phyloP scores from a whole-genome alignment of 64 coral and sea anemone genomes.

The Catalaphyllia jardinei region DNA sequence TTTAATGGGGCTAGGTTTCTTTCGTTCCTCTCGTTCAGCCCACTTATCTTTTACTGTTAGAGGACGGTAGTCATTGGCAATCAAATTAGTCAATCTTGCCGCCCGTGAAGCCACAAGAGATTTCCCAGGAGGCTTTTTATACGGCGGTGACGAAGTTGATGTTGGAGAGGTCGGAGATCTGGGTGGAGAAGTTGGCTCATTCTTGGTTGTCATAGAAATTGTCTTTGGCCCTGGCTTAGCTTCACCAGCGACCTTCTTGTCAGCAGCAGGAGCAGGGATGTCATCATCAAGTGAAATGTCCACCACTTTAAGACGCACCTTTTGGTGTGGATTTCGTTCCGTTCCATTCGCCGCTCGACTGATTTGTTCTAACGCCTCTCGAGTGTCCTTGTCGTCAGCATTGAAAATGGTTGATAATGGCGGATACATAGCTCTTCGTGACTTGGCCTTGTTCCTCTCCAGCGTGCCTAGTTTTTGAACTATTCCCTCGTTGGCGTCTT shows the following conservation, averaged over 20 bases:
- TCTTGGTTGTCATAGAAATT: neutral
- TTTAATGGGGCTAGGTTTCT: neutral
- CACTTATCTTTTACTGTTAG: slow-evolving; percentile 31
- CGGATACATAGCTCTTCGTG: slow-evolving; percentile 89
- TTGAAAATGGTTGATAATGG: slow-evolving; percentile 76
- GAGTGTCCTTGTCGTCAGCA: slow-evolving; percentile 53
- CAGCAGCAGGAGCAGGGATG: neutral
- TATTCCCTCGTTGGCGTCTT: slow-evolving; percentile 30
- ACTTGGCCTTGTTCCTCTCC: slow-evolving; percentile 37
- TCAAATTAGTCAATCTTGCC: slow-evolving; percentile 64
- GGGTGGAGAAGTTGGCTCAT: neutral
- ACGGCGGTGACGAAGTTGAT: neutral
- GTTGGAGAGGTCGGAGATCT: slow-evolving; percentile 1
- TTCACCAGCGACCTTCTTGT: slow-evolving; percentile 25
- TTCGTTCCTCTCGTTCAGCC: slow-evolving; percentile 2
- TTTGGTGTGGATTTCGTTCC: neutral
- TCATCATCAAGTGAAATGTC: slow-evolving; percentile 74
- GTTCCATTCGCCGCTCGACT: neutral
- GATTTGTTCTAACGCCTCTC: slow-evolving; percentile 40
- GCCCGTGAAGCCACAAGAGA: slow-evolving; percentile 70
- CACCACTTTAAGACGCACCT: slow-evolving; percentile 62
- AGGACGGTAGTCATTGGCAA: slow-evolving; percentile 60
- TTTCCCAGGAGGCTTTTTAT: slow-evolving; percentile 11
- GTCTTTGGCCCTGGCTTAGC: slow-evolving; percentile 5
- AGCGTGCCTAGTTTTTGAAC: slow-evolving; percentile 58